Conservation (phyloP, 2,888 invertebrate species). For the Molanna angustata region DNA sequence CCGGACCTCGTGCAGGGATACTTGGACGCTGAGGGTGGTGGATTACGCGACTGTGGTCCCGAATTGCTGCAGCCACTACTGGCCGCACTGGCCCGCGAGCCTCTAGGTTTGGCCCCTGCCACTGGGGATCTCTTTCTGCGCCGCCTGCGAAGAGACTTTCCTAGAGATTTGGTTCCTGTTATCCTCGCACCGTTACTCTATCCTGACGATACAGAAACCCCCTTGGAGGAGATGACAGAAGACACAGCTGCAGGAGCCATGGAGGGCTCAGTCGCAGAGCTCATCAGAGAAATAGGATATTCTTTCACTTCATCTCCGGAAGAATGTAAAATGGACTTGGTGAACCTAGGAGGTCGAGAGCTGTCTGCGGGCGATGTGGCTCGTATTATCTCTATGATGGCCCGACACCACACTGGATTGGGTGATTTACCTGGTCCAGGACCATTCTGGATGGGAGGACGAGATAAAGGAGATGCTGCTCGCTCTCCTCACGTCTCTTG, state of each 20-base stretch:
- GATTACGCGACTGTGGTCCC: constrained; percentile 86
- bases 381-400: constrained; percentile 82
- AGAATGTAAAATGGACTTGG: constrained; percentile 81
- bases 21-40: constrained; percentile 77
- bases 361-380: constrained; percentile 83
- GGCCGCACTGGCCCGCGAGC: constrained; percentile 58
- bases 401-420: constrained; percentile 63
- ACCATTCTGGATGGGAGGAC: constrained; percentile 59
- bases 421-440: constrained; percentile 69
- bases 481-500: constrained; percentile 60
- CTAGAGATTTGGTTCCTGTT: constrained; percentile 83
- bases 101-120: constrained; percentile 66
- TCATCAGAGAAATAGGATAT: constrained; percentile 91
- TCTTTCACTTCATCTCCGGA: constrained; percentile 82
- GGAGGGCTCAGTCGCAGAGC: constrained; percentile 77
- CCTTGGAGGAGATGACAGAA: constrained; percentile 62
- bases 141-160: constrained; percentile 82
- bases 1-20: constrained; percentile 84
- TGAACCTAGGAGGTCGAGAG: constrained; percentile 79
- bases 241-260: constrained; percentile 61
- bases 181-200: constrained; percentile 87
- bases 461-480: constrained; percentile 55
- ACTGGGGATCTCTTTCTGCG: constrained; percentile 78
- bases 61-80: constrained; percentile 85
- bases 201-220: constrained; percentile 69